Conservation (phyloP, 2,797 vertebrate species). For the Antennarius maculatus region DNA sequence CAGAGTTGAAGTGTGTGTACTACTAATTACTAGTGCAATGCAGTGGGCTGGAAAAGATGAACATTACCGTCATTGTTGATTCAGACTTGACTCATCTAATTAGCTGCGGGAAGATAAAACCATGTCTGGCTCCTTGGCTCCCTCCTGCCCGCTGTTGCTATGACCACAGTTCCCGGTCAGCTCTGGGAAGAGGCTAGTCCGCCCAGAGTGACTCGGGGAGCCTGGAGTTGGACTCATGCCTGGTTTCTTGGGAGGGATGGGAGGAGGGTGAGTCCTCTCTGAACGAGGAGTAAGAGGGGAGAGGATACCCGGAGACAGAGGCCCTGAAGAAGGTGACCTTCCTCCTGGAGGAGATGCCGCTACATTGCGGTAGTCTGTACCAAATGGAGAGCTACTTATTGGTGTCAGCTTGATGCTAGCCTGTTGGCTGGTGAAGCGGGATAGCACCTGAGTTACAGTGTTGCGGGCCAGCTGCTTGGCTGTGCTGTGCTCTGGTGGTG, state of each 20-base stretch:
- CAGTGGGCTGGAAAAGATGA: constrained; percentile 6
- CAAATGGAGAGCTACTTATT: constrained; percentile 94
- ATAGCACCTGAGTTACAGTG: constrained; percentile 98
- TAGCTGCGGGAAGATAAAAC: constrained; percentile 91
- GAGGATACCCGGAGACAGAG: constrained; percentile 89
- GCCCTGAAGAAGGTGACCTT: constrained; percentile 78
- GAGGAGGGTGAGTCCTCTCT: constrained; percentile 88
- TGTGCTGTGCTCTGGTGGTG: constrained; percentile 86
- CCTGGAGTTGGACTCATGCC: constrained; percentile 89
- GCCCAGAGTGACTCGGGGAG: constrained; percentile 78
- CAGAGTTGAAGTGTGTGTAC: constrained; percentile 20
- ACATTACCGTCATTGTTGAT: constrained; percentile 22
- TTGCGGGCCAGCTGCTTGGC: constrained; percentile 97
- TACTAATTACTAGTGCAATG: constrained; percentile 14
- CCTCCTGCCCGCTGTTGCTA: constrained; percentile 80
- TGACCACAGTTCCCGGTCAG: constrained; percentile 86
- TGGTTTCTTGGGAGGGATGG: constrained; percentile 92
- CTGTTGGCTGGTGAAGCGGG: constrained; percentile 95
- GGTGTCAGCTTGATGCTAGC: constrained; percentile 85
- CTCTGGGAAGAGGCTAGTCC: constrained; percentile 82
- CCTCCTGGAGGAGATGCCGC: constrained; percentile 80
- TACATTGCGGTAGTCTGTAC: constrained; percentile 94
- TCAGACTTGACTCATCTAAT: constrained; percentile 44
- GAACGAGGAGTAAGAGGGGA: constrained; percentile 90
- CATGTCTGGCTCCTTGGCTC: constrained; percentile 90